These are phyloP conservation scores for Cryptomyrus ogoouensis DNA, from an alignment of 2,113 vertebrate species.

Conservation along the genomic window DNA sequence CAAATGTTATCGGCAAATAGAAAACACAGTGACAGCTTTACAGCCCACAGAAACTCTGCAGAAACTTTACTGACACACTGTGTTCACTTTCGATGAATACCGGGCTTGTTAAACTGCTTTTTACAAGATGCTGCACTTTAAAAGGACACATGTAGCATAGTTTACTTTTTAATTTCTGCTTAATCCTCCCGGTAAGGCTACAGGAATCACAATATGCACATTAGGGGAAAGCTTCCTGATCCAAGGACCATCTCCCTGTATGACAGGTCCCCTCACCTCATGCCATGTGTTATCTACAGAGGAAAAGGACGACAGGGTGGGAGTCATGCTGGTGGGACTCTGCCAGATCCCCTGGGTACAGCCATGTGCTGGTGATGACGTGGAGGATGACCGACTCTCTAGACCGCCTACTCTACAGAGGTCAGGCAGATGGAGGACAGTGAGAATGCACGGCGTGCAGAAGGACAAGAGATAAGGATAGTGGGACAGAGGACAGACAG, in stretches of 20 bases:
- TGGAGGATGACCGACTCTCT: neutral
- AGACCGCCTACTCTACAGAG: neutral
- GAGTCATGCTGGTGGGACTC: neutral
- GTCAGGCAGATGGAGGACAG: neutral
- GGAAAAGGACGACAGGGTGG: neutral
- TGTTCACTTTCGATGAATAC: neutral
- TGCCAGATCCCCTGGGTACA: neutral
- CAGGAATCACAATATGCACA: neutral
- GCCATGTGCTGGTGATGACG: slow-evolving; percentile 13
- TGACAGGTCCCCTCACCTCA: neutral
- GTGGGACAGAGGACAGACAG: neutral
- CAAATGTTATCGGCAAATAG: neutral
- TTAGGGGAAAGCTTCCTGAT: neutral
- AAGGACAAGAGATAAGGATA: neutral
- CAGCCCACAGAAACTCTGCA: neutral
- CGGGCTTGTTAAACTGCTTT: neutral
- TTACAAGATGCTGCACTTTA: neutral
- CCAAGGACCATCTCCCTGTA: neutral
- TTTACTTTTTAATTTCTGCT: neutral
- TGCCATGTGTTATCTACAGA: neutral
- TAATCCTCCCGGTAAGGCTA: neutral
- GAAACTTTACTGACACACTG: neutral
- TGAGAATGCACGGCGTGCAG: neutral
- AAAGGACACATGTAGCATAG: neutral
- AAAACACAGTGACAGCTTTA: neutral